Evolutionary conservation across 2,888 invertebrate genomes (phyloP), one percentile per base, ranked within the genome.

Genomic region (Xanthia togata): DNA sequence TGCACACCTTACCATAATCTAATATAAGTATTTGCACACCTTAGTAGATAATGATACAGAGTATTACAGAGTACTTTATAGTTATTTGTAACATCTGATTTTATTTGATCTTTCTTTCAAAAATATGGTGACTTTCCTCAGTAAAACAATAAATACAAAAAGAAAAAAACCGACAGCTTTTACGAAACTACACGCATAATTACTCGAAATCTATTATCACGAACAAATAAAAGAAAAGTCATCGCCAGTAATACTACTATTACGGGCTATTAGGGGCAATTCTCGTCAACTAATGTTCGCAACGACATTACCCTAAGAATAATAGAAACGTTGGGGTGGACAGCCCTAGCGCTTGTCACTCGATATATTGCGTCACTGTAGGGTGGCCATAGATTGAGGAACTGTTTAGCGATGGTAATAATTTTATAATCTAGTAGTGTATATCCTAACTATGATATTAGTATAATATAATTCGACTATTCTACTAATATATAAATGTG

Each of bases 231-330:
- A 82, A 84, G 62, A 78, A 79, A 84, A 88, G 84, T 86, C 84
- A 88, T 86, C 78, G 77, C 62, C 81, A 78, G 89, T 91, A 91
- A 91, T 91, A 90, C n/a, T 63, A 63, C 62, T 63, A 63, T 63
- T 63, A 63, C 38, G 88, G 78, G 87, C 91, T 91, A 92, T 92
- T 93, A 93, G 88, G 91, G 92, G 92, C 91, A 92, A 94, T 93
- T 91, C 89, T 89, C 88, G 88, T 83, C 90, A 81, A 89, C 90
- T 93, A 91, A 92, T 90, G 90, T 90, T 91, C 90, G 89, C 91
- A 93, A 93, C 91, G 90, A 93, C 91, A 93, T 94, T 94, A 94
- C 90, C 90, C 82, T 84, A 87, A 86, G 91, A 92, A 93, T 95
- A 95, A 94, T 94, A 94, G 94, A 93, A 92, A 92, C 85, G 89